Base-by-base conservation (phyloP, 64 coral and sea anemone species). In the Stichodactyla mertensii region DNA sequence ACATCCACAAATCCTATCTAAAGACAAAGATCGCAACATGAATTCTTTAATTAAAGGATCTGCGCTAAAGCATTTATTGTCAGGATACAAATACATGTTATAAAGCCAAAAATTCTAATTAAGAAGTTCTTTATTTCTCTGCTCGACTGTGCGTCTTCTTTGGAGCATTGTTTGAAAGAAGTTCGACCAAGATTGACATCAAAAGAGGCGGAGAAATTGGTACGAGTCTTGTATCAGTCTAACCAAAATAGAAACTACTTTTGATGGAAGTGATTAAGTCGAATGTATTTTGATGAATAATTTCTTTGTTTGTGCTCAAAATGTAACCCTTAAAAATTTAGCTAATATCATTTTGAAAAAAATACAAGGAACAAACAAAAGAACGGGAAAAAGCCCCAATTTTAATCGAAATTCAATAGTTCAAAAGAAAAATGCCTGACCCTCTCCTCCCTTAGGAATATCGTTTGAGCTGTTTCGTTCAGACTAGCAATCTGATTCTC, bases 11-110 rank as follows among this genome's bases (percentile, higher is more conserved):
- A 74, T 74, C 69, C 69, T 31, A 10, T 74, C 10, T 10, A 74
- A 74, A 74, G 24, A 74, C 69, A 74, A 74, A 27, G 69, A 74
- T 11, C 69, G n/a, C 69, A 7, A 27, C 69, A 11, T 74, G 69
- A 74, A 74, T 74, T 31, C 69, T 31, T 23, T 31, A 74, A 74
- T 74, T 74, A 74, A 74, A 74, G 69, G 20, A 31, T 74, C 69
- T 1, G 10, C 24, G 69, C 69, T 2, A 10, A 74, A 74, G 8
- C 22, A 20, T 22, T n/a, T 22, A 66, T 66, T 74, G 69, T 74
- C 27, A 27, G 11, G 69, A 11, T 74, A 27, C 12, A 74, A 26
- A 27, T 4, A 74, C 24, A 74, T 8, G 11, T 7, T 27, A 74
- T 12, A 31, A 74, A 9, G 0, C 24, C 22, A 74, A 12, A 74